Evolutionary conservation across 1,140 invertebrate genomes (phyloP).

Genomic region (Trypoxylus dichotomus): DNA sequence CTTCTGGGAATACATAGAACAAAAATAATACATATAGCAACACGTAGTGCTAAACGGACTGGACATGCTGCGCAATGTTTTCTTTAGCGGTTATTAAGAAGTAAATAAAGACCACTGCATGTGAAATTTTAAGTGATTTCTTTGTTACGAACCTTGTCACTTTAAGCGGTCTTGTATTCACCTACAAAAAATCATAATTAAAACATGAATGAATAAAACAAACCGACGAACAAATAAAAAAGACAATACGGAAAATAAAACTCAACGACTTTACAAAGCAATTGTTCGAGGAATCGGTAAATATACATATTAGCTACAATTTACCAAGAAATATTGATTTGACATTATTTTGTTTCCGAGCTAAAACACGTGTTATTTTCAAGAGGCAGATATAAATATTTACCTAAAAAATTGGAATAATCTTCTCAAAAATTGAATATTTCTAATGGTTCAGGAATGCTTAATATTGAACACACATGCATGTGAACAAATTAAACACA

Average conservation of each 20-base stretch:
- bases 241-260: background rate
- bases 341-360: too few relatives aligned
- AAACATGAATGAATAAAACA: background rate
- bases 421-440: too few relatives aligned
- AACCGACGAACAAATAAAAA: background rate
- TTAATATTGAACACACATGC: too few relatives aligned
- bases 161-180: conserved; percentile 34
- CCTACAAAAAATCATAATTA: conserved; percentile 34
- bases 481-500: too few relatives aligned
- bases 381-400: too few relatives aligned
- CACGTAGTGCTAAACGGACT: background rate
- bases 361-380: too few relatives aligned
- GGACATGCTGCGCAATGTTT: conserved; percentile 16
- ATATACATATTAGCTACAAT: too few relatives aligned
- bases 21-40: conserved; percentile 18
- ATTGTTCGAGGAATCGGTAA: too few relatives aligned
- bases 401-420: too few relatives aligned
- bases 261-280: background rate
- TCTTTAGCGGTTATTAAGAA: background rate
- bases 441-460: too few relatives aligned
- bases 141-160: conserved; percentile 37
- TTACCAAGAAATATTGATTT: too few relatives aligned
- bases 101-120: conserved; percentile 20
- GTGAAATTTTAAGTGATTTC: conserved; percentile 19
- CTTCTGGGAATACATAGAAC: conserved; percentile 1